Evolutionary conservation across 2,888 invertebrate species (phyloP).

Genomic region (Drosophila melanosoma): DNA sequence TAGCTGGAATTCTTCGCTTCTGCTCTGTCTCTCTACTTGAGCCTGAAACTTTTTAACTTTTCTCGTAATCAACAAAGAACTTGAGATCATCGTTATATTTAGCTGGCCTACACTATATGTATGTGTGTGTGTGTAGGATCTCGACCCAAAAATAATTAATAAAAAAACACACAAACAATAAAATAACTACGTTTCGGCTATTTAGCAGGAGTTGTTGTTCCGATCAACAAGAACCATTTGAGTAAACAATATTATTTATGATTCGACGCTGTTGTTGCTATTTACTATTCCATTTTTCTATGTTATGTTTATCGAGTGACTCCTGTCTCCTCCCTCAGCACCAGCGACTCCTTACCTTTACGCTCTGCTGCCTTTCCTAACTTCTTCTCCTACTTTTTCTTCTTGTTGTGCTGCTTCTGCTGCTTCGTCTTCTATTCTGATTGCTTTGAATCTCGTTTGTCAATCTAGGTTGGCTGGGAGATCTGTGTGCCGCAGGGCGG

Average conservation of each 20-base stretch:
- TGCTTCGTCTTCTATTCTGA: slow-evolving; percentile 45
- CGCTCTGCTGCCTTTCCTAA: slow-evolving; percentile 64
- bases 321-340: slow-evolving; percentile 35
- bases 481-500: slow-evolving; percentile 53
- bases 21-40: slow-evolving; percentile 26
- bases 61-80: slow-evolving; percentile 59
- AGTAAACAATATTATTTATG: slow-evolving; percentile 79
- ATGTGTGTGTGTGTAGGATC: slow-evolving; percentile 53
- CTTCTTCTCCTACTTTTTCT: slow-evolving; percentile 26
- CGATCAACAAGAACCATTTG: slow-evolving; percentile 66
- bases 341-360: slow-evolving; percentile 68
- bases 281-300: slow-evolving; percentile 53
- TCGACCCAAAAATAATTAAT: slow-evolving; percentile 60
- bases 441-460: slow-evolving; percentile 75
- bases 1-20: slow-evolving; percentile 56
- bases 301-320: slow-evolving; percentile 42
- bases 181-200: slow-evolving; percentile 37
- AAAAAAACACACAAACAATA: slow-evolving; percentile 12
- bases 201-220: slow-evolving; percentile 58
- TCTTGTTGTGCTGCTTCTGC: slow-evolving; percentile 2
- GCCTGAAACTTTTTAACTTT: slow-evolving; percentile 73
- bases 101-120: slow-evolving; percentile 28
- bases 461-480: slow-evolving; percentile 66
- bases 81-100: slow-evolving; percentile 78
- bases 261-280: slow-evolving; percentile 33